Conservation (phyloP, 2,888 invertebrate genomes). For the Physocephala rufipes region DNA sequence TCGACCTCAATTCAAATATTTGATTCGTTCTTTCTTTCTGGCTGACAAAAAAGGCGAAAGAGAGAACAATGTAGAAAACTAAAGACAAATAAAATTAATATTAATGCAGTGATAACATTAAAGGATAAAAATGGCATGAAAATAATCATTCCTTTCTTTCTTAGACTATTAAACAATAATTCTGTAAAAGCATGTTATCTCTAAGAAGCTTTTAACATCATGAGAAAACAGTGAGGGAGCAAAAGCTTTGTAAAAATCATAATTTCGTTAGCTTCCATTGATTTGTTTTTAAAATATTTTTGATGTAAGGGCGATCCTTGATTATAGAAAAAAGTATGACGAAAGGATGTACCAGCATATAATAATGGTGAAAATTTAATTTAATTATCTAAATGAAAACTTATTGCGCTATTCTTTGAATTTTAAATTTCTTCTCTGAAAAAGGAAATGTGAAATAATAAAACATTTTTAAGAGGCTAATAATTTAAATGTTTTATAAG, state of each 20-base stretch:
- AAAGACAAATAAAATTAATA: background rate
- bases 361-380: no score
- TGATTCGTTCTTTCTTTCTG: background rate
- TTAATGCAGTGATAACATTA: background rate
- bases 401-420: no score
- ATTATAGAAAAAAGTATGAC: no score
- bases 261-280: no score
- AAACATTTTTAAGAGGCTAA: no score
- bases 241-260: no score
- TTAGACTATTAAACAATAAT: background rate
- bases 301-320: background rate
- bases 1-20: slow-evolving; percentile 31
- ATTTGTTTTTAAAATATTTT: no score
- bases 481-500: no score
- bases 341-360: no score
- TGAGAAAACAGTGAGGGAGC: background rate
- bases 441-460: no score
- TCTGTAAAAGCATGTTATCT: background rate
- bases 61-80: background rate
- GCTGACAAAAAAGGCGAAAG: slow-evolving; percentile 2
- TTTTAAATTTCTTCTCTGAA: no score
- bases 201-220: background rate
- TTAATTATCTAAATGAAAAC: no score
- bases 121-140: background rate
- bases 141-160: background rate